These are phyloP conservation scores for Ellobium chinense DNA, from an alignment of 2,888 invertebrate species.

Conservation along the genomic window DNA sequence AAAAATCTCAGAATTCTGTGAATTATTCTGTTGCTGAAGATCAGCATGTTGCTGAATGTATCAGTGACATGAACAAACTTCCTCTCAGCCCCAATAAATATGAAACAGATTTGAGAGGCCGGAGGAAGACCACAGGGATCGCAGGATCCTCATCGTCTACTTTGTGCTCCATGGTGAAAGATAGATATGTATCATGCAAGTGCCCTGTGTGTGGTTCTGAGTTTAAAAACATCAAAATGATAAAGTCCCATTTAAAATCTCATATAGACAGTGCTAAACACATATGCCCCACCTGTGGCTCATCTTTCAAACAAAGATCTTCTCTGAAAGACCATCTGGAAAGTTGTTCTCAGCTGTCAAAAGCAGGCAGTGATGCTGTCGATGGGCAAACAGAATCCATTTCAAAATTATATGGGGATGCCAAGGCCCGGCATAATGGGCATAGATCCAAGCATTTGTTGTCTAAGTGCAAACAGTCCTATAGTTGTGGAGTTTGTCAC, in stretches of 20 bases:
- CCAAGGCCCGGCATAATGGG: background rate
- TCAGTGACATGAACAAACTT: no score
- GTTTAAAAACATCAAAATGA: background rate
- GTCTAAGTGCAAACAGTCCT: background rate
- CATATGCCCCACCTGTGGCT: background rate
- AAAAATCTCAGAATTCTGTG: no score
- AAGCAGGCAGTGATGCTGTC: background rate
- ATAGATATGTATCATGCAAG: no score
- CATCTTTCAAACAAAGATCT: background rate
- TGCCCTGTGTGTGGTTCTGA: background rate
- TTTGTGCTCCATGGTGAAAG: no score
- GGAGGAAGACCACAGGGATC: no score
- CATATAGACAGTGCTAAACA: background rate
- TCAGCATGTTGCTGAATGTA: no score
- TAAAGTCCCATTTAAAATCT: background rate
- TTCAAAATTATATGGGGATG: background rate
- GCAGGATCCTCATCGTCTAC: no score
- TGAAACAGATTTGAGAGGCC: no score
- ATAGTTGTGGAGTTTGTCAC: conserved; percentile 31
- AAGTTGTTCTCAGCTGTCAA: background rate
- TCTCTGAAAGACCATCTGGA: background rate
- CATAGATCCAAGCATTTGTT: background rate
- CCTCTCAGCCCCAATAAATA: no score
- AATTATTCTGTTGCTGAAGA: no score
- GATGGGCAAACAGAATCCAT: background rate